Evolutionary conservation across 2,113 vertebrate species (phyloP), one percentile per base, ranked within the genome.

Genomic region (Oreochromis spilurus): DNA sequence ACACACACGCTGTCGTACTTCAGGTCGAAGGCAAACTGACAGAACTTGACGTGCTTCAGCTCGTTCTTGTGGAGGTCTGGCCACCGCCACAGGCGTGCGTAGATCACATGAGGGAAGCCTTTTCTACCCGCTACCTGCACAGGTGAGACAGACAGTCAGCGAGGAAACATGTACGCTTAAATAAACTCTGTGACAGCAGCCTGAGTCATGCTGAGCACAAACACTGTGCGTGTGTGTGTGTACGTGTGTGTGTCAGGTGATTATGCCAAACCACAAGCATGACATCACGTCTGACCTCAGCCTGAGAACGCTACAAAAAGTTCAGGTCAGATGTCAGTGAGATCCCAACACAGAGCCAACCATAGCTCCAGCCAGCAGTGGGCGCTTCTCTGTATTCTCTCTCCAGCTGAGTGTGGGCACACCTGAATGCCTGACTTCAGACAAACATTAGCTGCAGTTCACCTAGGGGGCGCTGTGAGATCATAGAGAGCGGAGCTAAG

Each of bases 21-120:
- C 60, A 97, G 95, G 95, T 97, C 97, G 12, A 97, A 97, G 45
- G 97, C 96, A 5, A 95, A 97, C 9, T 95, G 97, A 83, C 97
- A 98, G 94, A 97, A 97, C 52, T 95, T 95, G 9, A 93, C 95
- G 43, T 97, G 97, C 58, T 97, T 97, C n/a, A 98, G 95, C 77
- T 98, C 97, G n/a, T 97, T 98, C 83, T 97, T 98, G 92, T 98
- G 97, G 9, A 97, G 94, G 91, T 97, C 96, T 0, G 97, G 97
- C 97, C 97, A 97, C 6, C 96, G 95, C 96, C 96, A 97, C 45
- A 98, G 93, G 19, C 95, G 95, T 21, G 96, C 96, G 31, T 97
- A 97, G 91, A 97, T 97, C 57, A 97, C 97, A 45, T 96, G 97
- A 10, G 96, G 96, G 89, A 97, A 97, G 1, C 97, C 97, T 83